Base-by-base conservation (phyloP, 2,888 invertebrate species). In the Sesia bembeciformis region DNA sequence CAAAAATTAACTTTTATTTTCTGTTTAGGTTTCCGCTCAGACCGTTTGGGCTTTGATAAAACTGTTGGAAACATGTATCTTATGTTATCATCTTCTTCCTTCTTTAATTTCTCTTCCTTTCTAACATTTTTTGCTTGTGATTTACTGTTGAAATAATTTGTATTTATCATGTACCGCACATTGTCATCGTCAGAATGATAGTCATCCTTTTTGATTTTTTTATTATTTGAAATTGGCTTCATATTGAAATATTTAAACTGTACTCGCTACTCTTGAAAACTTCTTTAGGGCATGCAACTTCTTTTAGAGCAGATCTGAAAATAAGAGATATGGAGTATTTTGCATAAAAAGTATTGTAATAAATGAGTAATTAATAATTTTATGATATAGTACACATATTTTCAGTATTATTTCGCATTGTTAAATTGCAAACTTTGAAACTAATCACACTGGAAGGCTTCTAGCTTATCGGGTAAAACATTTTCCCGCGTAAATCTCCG, bases 1-100 rank as follows among this genome's bases (percentile, higher is more conserved):
- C 89, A 89, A 60, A 89, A 89, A 60, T 89, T 89, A 0, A 89
- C 86, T 72, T 89, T 89, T 4, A 88, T 84, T 69, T 81, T 87
- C 8, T 40, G 66, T 67, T 87, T 87, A 23, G 74, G 64, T 62
- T 84, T 85, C 7, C 67, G 68, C 50, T 81, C 65, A n/a, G 56
- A 67, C 51, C 62, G 53, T 66, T 81, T 84, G 42, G 72, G 54
- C 64, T 75, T 80, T 8, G 65, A 58, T 49, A 75, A 55, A 49
- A 72, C 67, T 56, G 78, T 66, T 8, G 87, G 80, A 55, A 89
- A 81, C 66, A 80, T 89, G 54, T 89, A 89, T 4, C 82, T 73
- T 7, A 83, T 60, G 56, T 71, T 67, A 38, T 85, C 81, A 67
- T 87, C 85, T 54, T 85, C 82, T 57, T 57, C 59, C 42, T 62